Evolutionary conservation across 2,113 vertebrate species (phyloP), one percentile per base, ranked within the genome.

Genomic region (Muntiacus muntjak): DNA sequence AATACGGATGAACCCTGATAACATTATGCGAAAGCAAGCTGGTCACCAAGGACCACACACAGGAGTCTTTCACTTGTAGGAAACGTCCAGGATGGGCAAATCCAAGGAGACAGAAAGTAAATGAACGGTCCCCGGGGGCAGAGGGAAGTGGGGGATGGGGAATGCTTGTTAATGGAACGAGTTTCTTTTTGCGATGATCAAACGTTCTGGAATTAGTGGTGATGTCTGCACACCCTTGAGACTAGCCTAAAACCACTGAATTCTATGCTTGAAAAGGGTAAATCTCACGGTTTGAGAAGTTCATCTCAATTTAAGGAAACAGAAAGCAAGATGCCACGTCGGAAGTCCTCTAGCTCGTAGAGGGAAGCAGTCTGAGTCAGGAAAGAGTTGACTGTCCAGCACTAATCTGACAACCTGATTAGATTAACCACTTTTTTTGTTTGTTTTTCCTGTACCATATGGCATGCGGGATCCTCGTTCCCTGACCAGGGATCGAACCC

Each of bases 1-100:
- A 6, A 5, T 26, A 17, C 0, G 2, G 30, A 58, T 2, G n/a
- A 57, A 33, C 7, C 33, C 25, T 33, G 25, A 19, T 55, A 47
- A 25, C 74, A 9, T 11, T 8, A 9, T 15, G 36, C 5, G 28
- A 30, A 33, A n/a, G 78, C 4, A 1, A 40, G 8, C 23, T 2
- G 2, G 67, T 3, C 30, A 30, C 25, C 16, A 12, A 78, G 25
- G 26, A 54, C 40, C 21, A 47, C 9, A 2, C 0, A 4, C 12
- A 12, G 10, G 10, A 2, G 25, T 26, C n/a, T 25, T 36, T 14
- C 17, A 2, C 36, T 11, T 9, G 6, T 1, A 30, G 1, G 6
- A 19, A 60, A 6, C 0, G 30, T 64, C 30, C 55, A 7, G 36
- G 57, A 62, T 1, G 21, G 30, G 55, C 10, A 47, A 33, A n/a